Conservation (phyloP, 1,140 invertebrate genomes). For the Caenorhabditis elegans region WBcel235 BX284603.4:3405001-3405500, state of each 20-base stretch:
- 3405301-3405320: slow-evolving; percentile 5
- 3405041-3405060: not conserved
- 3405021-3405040: too few species aligned
- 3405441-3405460: not conserved
- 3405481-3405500: not conserved
- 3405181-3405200: not conserved
- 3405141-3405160: slow-evolving; percentile 23
- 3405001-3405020: too few species aligned
- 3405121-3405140: slow-evolving; percentile 20
- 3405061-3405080: not conserved
- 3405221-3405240: not conserved
- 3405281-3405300: slow-evolving; percentile 8
- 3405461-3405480: not conserved
- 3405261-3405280: not conserved
- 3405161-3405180: not conserved
- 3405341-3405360: not conserved
- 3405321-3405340: not conserved
- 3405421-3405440: not conserved
- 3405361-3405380: not conserved
- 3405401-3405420: not conserved
- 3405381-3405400: not conserved
- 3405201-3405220: not conserved
- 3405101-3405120: not conserved
- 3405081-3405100: not conserved
- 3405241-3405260: not conserved